Conservation (phyloP, 2,113 vertebrate genomes). For the Rutilus rutilus region DNA sequence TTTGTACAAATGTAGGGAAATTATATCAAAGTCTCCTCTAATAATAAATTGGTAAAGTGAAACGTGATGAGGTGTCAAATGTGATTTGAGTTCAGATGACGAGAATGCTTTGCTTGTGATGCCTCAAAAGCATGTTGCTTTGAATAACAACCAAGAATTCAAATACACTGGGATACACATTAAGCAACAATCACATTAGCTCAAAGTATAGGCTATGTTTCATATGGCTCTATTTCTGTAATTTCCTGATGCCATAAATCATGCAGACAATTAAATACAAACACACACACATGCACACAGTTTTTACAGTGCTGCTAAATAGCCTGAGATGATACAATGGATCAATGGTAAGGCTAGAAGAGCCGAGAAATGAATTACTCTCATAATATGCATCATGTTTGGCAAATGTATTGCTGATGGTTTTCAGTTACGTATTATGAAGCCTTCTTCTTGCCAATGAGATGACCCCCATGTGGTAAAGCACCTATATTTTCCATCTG, state of each 20-base stretch:
- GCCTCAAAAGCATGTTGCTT: constrained; percentile 11
- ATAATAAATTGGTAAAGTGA: not conserved
- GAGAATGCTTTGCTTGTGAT: constrained; percentile 3
- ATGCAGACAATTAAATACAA: constrained; percentile 15
- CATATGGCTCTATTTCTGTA: constrained; percentile 33
- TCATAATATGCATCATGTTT: constrained; percentile 63
- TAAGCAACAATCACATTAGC: not conserved
- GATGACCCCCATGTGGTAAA: not conserved
- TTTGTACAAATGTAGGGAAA: not conserved
- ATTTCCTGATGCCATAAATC: constrained; percentile 36
- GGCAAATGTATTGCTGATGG: constrained; percentile 53
- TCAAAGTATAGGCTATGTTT: not conserved
- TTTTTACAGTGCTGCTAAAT: constrained; percentile 52
- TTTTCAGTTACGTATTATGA: constrained; percentile 52
- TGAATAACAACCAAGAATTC: not conserved
- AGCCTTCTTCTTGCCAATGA: not conserved
- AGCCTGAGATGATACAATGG: constrained; percentile 57
- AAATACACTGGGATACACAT: not conserved
- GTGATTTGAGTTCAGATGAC: constrained; percentile 8
- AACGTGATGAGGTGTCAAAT: not conserved
- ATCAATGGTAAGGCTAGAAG: constrained; percentile 56
- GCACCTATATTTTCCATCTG: not conserved
- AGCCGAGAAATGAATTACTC: constrained; percentile 72
- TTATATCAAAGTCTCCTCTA: not conserved
- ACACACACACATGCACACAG: constrained; percentile 39